A percentile compares a stretch with the other conserved stretches of the same genome.
Conservation (phyloP, 2,888 invertebrate species). For the Ferrisia virgata region DNA sequence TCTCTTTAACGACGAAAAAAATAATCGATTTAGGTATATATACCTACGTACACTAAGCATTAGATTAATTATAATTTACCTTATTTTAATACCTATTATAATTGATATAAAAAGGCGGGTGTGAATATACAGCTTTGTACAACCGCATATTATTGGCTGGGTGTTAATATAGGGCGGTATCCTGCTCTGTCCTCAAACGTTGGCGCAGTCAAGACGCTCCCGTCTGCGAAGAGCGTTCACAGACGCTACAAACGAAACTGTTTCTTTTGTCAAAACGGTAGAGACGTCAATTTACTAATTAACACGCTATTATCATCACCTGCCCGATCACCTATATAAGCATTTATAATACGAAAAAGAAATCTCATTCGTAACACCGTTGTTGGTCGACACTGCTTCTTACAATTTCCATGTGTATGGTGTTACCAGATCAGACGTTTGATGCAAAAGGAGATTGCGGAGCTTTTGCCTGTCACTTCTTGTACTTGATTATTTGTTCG, state of each 20-base stretch:
- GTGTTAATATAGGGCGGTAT: conserved; percentile 61
- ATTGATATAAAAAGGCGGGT: conserved; percentile 13
- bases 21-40: not conserved
- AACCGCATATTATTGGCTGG: conserved; percentile 42
- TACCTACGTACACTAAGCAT: not conserved
- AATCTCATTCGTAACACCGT: conserved; percentile 1
- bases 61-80: not conserved
- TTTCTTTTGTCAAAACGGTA: conserved; percentile 49
- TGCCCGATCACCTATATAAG: conserved; percentile 35
- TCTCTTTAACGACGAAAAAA: too few species aligned
- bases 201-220: conserved; percentile 82
- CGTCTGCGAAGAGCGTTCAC: conserved; percentile 84
- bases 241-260: conserved; percentile 80
- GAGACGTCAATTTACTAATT: conserved; percentile 44
- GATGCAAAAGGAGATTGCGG: not conserved
- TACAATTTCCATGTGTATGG: not conserved
- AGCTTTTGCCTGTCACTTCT: not conserved
- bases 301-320: conserved; percentile 44
- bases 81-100: not conserved
- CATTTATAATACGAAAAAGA: not conserved
- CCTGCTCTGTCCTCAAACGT: conserved; percentile 79
- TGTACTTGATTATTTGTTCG: too few species aligned
- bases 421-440: conserved; percentile 7
- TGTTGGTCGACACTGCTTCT: conserved; percentile 4
- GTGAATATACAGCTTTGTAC: conserved; percentile 35